Evolutionary conservation across 2,797 vertebrate genomes (phyloP), one percentile per base, ranked within the genome.

Genomic region (Paedocypris micromegethes): DNA sequence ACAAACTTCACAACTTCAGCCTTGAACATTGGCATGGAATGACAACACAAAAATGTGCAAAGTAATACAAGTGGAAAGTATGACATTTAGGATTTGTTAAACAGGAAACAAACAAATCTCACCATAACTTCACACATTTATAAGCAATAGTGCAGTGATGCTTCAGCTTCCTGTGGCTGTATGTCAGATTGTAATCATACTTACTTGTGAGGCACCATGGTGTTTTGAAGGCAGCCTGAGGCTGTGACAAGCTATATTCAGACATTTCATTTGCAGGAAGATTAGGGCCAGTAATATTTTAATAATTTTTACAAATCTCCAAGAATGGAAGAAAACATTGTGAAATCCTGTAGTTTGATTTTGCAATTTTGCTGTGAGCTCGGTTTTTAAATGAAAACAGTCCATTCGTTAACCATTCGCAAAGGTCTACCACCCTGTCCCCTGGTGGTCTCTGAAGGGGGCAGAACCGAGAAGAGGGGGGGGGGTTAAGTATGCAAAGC

Each of bases 401-500:
- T 41, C n/a, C 9, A 57, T 45, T 37, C 50, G 23, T 40, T 48
- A 40, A 2, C 3, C 37, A 64, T 56, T 9, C 23, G 4, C 56
- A 42, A 57, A 56, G 23, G 46, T 63, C 6, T 63, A 63, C 46
- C 43, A 56, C 51, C 49, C 59, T 64, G 39, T 47, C 51, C n/a
- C 9, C 47, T 70, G 53, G 59, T 54, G 46, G 9, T 40, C 53
- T 62, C 51, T 69, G 58, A 53, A 62, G 64, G 53, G 68, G 55
- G 48, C 81, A 81, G 77, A 74, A 68, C 58, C 80, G 77, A 70
- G 73, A 75, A 76, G 77, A 73, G 58, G 62, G 68, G 63, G 70
- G 47, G 56, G 50, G 53, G 45, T 92, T 91, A 91, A 91, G 84
- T 85, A 88, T 87, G 83, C 82, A 63, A 80, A 62, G 82, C 90